Evolutionary conservation across 2,888 invertebrate species (phyloP).

Genomic region (Oxyscelio sp.): DNA sequence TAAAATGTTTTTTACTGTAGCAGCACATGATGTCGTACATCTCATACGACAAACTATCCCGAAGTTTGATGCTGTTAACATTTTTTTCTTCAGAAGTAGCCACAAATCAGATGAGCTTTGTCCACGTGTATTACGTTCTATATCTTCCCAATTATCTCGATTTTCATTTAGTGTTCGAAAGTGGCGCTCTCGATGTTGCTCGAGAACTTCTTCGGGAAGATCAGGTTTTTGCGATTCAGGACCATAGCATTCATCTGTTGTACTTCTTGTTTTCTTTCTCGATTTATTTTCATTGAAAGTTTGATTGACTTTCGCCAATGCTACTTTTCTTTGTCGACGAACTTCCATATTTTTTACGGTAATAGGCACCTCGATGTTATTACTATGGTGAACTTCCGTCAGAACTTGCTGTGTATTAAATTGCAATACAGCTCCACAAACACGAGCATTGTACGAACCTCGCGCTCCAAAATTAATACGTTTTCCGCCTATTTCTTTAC

Average conservation of each 20-base stretch:
- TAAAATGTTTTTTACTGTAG: slow-evolving; percentile 52
- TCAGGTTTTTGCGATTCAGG: slow-evolving; percentile 18
- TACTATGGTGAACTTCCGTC: too few relatives aligned
- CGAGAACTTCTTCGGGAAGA: slow-evolving; percentile 1
- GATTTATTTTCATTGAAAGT: too few relatives aligned
- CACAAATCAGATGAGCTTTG: slow-evolving; percentile 43
- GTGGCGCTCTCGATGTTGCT: too few relatives aligned
- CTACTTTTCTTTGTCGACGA: too few relatives aligned
- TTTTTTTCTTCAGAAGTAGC: slow-evolving; percentile 22
- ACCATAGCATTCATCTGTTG: slow-evolving; percentile 2
- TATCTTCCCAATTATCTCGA: neutral
- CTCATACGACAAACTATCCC: slow-evolving; percentile 49
- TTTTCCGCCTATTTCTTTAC: slow-evolving; percentile 14
- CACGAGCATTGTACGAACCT: neutral
- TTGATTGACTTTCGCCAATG: too few relatives aligned
- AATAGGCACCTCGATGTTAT: too few relatives aligned
- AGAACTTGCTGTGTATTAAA: too few relatives aligned
- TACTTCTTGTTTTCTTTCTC: too few relatives aligned
- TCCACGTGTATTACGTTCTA: slow-evolving; percentile 27
- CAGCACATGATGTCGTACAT: slow-evolving; percentile 32
- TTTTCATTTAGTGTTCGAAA: too few relatives aligned
- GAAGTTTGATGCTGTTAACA: slow-evolving; percentile 56
- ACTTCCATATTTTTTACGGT: too few relatives aligned
- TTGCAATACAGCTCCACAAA: slow-evolving; percentile 23
- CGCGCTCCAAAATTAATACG: slow-evolving; percentile 6